Evolutionary conservation across 2,797 vertebrate genomes (phyloP).

Genomic region (Halcyon smyrnensis): DNA sequence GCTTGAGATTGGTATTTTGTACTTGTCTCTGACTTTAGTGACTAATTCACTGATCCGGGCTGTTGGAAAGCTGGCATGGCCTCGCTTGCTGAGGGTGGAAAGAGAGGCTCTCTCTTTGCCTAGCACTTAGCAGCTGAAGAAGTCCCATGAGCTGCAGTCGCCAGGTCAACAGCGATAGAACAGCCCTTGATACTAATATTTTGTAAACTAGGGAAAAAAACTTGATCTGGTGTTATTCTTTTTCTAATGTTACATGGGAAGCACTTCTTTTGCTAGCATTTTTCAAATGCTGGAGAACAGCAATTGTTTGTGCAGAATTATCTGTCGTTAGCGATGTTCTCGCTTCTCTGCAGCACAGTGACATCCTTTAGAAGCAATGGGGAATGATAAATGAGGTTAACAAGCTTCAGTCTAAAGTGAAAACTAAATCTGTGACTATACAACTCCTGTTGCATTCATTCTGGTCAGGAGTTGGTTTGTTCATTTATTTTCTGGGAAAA

Average conservation of each 20-base stretch:
- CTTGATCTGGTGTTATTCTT: rapidly evolving
- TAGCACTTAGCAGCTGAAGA: neutral
- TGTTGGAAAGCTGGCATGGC: neutral
- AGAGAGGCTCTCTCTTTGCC: neutral
- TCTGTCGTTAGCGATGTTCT: neutral
- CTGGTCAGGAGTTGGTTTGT: neutral
- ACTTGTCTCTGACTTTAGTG: neutral
- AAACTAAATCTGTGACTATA: neutral
- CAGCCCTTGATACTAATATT: neutral
- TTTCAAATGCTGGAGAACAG: neutral
- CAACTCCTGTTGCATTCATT: neutral
- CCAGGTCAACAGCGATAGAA: neutral
- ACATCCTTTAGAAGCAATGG: neutral
- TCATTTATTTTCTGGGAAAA: conserved; percentile 5
- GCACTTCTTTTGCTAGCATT: neutral
- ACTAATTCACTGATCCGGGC: neutral
- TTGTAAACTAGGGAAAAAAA: neutral
- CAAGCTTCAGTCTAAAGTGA: neutral
- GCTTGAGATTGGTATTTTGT: neutral
- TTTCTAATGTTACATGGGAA: neutral
- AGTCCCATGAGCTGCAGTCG: neutral
- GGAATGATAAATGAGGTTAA: conserved; percentile 36
- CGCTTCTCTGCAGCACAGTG: neutral
- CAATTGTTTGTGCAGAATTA: neutral
- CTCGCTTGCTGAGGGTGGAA: neutral